A percentile compares a stretch with the other conserved stretches of the same genome.
Evolutionary conservation across 2,113 vertebrate species (phyloP).

Genomic region (Apteryx owenii): DNA sequence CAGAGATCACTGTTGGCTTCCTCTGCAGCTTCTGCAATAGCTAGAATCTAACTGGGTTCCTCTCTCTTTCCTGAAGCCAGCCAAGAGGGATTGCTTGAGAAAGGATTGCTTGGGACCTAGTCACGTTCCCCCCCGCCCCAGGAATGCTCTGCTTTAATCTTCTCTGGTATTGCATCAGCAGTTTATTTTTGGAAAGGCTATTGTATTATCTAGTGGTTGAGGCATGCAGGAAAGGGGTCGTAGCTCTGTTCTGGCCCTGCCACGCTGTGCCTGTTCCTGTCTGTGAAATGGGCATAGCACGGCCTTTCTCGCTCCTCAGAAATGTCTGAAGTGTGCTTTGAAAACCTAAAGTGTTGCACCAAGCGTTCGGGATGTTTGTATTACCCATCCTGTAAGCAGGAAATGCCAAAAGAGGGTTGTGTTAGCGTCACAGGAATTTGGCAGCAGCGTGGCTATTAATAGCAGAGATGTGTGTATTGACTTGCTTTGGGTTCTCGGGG

Average conservation of each 20-base stretch:
- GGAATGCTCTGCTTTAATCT: not conserved
- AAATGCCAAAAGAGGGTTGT: not conserved
- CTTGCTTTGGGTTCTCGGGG: not conserved
- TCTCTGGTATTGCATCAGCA: not conserved
- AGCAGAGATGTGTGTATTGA: not conserved
- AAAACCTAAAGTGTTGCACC: not conserved
- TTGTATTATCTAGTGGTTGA: not conserved
- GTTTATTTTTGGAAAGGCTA: not conserved
- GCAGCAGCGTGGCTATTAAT: not conserved
- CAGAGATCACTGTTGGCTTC: not conserved
- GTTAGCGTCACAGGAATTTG: not conserved
- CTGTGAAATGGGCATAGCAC: accelerated
- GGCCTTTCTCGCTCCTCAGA: not conserved
- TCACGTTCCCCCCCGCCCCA: not conserved
- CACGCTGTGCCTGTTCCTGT: accelerated
- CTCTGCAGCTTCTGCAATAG: not conserved
- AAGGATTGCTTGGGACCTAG: not conserved
- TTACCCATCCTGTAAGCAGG: not conserved
- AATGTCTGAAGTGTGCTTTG: accelerated
- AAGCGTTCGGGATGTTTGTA: not conserved
- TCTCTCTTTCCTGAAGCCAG: not conserved
- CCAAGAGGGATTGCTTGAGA: not conserved
- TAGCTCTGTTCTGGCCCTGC: not conserved
- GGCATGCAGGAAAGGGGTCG: accelerated
- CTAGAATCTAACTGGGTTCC: not conserved